These are phyloP conservation scores for Ommatoiulus sabulosus DNA, from an alignment of 2,888 invertebrate species.

Conservation along the genomic window DNA sequence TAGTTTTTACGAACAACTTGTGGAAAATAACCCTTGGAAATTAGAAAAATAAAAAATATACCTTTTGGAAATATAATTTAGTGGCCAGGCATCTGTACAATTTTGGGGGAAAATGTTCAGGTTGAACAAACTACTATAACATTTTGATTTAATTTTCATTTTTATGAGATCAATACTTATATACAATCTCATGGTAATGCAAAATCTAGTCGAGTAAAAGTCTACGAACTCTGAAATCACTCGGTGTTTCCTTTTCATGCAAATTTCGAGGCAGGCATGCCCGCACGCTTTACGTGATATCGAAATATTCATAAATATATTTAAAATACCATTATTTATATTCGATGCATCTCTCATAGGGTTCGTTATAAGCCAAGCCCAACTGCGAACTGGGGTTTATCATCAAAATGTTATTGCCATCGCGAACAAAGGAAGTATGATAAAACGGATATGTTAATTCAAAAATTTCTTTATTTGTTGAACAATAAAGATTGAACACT, in stretches of 20 bases:
- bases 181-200: background rate
- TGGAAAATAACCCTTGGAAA: too few species aligned
- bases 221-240: constrained; percentile 20
- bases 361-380: constrained; percentile 8
- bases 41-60: too few species aligned
- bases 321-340: background rate
- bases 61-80: too few species aligned
- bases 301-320: background rate
- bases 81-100: too few species aligned
- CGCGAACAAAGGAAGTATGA: background rate
- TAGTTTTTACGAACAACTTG: too few species aligned
- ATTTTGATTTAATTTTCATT: background rate
- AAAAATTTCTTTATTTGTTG: background rate
- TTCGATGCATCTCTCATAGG: background rate
- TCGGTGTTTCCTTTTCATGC: background rate
- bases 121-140: too few species aligned
- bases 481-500: too few species aligned
- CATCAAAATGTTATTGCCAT: constrained; percentile 13
- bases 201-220: background rate
- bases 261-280: background rate
- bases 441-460: background rate
- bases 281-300: background rate
- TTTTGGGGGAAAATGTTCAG: too few species aligned
- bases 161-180: background rate
- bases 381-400: background rate